Conservation (phyloP, 2,888 invertebrate genomes). For the Dioctria rufipes region DNA sequence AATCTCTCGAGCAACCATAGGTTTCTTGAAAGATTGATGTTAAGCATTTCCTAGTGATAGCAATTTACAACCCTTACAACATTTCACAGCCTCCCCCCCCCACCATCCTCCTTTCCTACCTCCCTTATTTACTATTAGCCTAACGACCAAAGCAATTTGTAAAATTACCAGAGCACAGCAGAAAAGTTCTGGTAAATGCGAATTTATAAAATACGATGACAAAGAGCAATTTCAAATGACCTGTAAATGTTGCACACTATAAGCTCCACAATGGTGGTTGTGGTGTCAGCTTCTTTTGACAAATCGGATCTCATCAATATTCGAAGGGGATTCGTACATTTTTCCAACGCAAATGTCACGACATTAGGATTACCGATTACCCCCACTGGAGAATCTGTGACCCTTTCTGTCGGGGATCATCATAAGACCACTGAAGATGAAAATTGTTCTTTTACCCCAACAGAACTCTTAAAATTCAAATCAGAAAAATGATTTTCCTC, state of each 20-base stretch:
- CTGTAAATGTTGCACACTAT: neutral
- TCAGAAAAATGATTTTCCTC: neutral
- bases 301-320: constrained; percentile 16
- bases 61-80: too few relatives aligned
- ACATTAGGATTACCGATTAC: neutral
- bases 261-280: neutral
- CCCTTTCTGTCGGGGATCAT: too few relatives aligned
- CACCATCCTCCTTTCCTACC: too few relatives aligned
- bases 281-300: neutral
- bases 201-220: neutral
- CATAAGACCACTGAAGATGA: neutral
- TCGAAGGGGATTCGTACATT: neutral
- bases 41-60: too few relatives aligned
- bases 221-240: constrained; percentile 3
- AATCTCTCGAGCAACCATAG: too few relatives aligned
- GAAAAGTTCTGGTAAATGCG: neutral
- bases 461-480: neutral
- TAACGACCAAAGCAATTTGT: too few relatives aligned
- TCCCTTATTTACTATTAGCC: too few relatives aligned
- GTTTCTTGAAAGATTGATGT: too few relatives aligned
- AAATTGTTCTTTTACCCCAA: neutral
- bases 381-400: too few relatives aligned
- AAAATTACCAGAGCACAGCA: neutral
- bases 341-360: neutral
- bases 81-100: too few relatives aligned